phyloP scores from a whole-genome alignment of 2,797 vertebrate genomes.

The Leptoclinus maculatus region DNA sequence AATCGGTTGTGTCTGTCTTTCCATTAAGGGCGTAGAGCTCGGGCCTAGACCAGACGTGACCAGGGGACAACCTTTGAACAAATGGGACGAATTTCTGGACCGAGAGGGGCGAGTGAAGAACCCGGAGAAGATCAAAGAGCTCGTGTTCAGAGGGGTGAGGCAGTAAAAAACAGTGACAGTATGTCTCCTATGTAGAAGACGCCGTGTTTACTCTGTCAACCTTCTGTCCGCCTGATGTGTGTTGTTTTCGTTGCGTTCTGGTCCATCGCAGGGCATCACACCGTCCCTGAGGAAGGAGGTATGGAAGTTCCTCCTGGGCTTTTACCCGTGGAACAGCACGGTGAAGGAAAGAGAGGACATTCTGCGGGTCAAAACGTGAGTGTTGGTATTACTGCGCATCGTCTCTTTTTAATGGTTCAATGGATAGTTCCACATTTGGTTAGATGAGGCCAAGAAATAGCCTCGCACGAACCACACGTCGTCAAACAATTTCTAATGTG shows the following conservation, averaged over 20 bases:
- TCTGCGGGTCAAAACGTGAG: constrained; percentile 88
- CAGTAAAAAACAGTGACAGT: neutral
- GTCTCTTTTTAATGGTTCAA: neutral
- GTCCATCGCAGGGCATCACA: constrained; percentile 82
- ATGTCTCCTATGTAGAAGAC: neutral
- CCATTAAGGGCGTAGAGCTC: constrained; percentile 85
- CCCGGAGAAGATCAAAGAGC: constrained; percentile 83
- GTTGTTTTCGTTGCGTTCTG: neutral
- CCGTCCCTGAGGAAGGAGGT: constrained; percentile 86
- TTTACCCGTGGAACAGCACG: constrained; percentile 91
- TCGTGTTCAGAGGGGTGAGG: constrained; percentile 91
- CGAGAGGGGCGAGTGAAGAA: constrained; percentile 85
- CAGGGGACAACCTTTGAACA: constrained; percentile 84
- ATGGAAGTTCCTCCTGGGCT: constrained; percentile 93
- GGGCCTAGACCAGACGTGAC: constrained; percentile 85
- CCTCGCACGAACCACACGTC: neutral
- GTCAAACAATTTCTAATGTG: neutral
- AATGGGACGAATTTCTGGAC: constrained; percentile 88
- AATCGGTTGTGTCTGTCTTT: neutral
- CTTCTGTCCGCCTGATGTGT: neutral
- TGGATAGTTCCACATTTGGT: neutral
- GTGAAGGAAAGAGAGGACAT: constrained; percentile 87
- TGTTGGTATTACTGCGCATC: neutral
- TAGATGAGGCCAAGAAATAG: neutral
- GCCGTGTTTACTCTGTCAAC: neutral